These are phyloP conservation scores for Mareca strepera DNA, from an alignment of 2,797 vertebrate genomes.

Conservation along the genomic window DNA sequence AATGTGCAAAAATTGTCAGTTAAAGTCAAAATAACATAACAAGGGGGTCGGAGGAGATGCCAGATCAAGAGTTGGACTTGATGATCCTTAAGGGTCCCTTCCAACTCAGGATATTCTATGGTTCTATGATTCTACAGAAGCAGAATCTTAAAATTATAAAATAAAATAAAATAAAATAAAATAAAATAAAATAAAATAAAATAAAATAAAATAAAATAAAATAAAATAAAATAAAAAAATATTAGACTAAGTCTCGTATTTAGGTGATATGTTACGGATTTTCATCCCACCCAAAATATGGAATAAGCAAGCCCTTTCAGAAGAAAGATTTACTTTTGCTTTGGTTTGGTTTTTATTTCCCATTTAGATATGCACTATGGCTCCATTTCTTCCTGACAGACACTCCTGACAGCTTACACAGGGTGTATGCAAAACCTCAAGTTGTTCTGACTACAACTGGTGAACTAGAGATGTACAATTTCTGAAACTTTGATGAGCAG, in stretches of 20 bases:
- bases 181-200: no score
- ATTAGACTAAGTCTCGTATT: not conserved
- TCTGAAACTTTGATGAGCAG: not conserved
- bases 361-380: not conserved
- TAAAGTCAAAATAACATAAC: not conserved
- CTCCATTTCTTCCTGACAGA: not conserved
- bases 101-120: no score
- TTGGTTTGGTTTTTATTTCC: not conserved
- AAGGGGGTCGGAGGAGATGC: not conserved
- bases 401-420: not conserved
- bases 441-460: not conserved
- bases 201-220: accelerated
- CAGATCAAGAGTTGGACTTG: not conserved
- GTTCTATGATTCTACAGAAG: no score
- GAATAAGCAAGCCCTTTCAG: not conserved
- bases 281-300: not conserved
- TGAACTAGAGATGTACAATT: not conserved
- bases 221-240: not conserved
- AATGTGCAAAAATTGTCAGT: not conserved
- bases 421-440: not conserved
- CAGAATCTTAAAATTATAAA: no score
- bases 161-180: no score
- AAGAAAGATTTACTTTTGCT: not conserved
- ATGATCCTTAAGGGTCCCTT: no score
- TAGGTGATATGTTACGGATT: not conserved